phyloP scores from a whole-genome alignment of 1,140 invertebrate genomes.

The Nebria ingens region DNA sequence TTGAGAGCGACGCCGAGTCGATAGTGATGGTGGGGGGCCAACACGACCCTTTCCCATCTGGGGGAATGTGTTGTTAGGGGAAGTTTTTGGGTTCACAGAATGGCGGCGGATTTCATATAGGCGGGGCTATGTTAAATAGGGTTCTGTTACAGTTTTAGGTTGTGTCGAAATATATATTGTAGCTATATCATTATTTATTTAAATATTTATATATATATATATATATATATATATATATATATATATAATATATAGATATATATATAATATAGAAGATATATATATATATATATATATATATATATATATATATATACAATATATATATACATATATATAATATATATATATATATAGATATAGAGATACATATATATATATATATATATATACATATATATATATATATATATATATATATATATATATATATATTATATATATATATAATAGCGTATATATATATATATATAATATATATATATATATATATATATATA shows the following conservation, averaged over 20 bases:
- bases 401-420: neutral
- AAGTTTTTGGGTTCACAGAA: neutral
- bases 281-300: neutral
- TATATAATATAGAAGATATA: neutral
- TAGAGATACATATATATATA: neutral
- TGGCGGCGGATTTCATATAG: neutral
- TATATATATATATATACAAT: neutral
- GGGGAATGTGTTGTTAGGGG: neutral
- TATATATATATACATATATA: neutral
- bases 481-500: neutral
- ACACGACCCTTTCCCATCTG: neutral
- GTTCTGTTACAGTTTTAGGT: neutral
- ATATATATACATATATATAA: neutral
- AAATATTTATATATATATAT: neutral
- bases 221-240: neutral
- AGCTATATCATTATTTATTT: neutral
- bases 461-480: neutral
- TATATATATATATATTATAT: neutral
- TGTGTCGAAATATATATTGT: neutral
- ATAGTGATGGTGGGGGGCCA: neutral
- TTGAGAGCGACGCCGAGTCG: neutral
- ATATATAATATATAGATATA: neutral
- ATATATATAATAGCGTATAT: conserved; percentile 1
- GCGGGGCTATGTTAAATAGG: neutral
- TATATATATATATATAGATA: neutral